Percentiles rank a stretch among this genome's conserved stretches.
phyloP scores from a whole-genome alignment of 2,888 invertebrate species.

The Meta bourneti region DNA sequence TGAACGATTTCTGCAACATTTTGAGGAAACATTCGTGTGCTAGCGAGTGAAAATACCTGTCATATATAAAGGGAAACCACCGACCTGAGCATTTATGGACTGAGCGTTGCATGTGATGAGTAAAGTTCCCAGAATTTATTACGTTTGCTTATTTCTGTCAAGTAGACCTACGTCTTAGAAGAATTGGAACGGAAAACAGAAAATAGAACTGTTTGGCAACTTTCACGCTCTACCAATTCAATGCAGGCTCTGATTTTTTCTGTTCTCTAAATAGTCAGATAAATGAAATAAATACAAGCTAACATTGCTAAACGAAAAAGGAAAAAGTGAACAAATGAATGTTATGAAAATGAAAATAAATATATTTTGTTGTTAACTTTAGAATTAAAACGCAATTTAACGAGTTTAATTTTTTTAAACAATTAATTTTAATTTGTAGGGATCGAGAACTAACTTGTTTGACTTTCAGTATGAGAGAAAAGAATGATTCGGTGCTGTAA shows the following conservation, averaged over 20 bases:
- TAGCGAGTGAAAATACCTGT: not conserved
- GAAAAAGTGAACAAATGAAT: too few species aligned
- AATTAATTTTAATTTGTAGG: too few species aligned
- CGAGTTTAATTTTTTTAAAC: too few species aligned
- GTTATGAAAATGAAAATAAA: too few species aligned
- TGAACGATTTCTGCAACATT: not conserved
- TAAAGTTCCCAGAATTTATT: slow-evolving; percentile 15
- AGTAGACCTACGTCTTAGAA: not conserved
- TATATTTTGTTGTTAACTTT: too few species aligned
- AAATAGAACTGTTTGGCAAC: not conserved
- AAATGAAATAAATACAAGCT: too few species aligned
- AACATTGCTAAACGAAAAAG: too few species aligned
- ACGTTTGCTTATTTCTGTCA: not conserved
- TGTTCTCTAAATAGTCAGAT: not conserved
- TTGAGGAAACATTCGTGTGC: not conserved
- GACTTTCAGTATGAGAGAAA: too few species aligned
- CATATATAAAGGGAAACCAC: not conserved
- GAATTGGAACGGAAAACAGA: slow-evolving; percentile 11
- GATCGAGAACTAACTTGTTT: too few species aligned
- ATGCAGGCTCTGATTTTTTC: not conserved
- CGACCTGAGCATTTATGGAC: not conserved
- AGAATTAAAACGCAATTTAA: too few species aligned
- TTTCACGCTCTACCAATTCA: not conserved
- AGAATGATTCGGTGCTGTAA: too few species aligned
- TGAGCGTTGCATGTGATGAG: not conserved